These are phyloP conservation scores for Potorous gilbertii DNA, from an alignment of 2,797 vertebrate genomes.

Conservation along the genomic window DNA sequence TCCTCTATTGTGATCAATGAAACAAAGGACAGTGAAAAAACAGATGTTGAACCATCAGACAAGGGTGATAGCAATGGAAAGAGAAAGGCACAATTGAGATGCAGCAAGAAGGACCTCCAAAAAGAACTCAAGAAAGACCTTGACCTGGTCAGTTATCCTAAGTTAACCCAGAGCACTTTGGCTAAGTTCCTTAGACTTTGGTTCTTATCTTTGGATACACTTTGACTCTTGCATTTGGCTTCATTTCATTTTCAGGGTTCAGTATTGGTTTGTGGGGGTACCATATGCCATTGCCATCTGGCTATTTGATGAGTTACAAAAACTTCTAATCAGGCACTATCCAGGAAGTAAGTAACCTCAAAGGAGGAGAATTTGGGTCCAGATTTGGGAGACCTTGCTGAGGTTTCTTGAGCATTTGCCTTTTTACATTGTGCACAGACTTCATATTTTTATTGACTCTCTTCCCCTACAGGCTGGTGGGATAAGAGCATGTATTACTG, in stretches of 20 bases:
- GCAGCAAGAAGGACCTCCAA: slow-evolving; percentile 73
- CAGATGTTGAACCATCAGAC: slow-evolving; percentile 14
- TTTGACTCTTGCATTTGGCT: not conserved
- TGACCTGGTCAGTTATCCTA: slow-evolving; percentile 84
- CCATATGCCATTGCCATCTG: slow-evolving; percentile 86
- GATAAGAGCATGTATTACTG: slow-evolving; percentile 89
- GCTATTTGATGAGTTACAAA: slow-evolving; percentile 87
- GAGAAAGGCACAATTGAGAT: slow-evolving; percentile 72
- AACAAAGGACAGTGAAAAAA: slow-evolving; percentile 73
- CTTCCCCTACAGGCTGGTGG: slow-evolving; percentile 86
- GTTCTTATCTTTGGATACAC: not conserved
- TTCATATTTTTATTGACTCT: not conserved
- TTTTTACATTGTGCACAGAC: not conserved
- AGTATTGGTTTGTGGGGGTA: slow-evolving; percentile 87
- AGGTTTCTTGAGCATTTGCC: not conserved
- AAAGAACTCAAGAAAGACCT: slow-evolving; percentile 85
- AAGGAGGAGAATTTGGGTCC: not conserved
- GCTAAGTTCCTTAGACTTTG: not conserved
- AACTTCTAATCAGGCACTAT: slow-evolving; percentile 85
- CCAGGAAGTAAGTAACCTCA: slow-evolving; percentile 85
- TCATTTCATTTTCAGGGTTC: slow-evolving; percentile 77
- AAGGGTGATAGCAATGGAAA: slow-evolving; percentile 69
- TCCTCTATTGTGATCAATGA: slow-evolving; percentile 83
- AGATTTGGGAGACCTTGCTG: not conserved
- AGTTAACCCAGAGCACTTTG: not conserved